Evolutionary conservation across 2,797 vertebrate genomes (phyloP).

Genomic region (Denticeps clupeoides): DNA sequence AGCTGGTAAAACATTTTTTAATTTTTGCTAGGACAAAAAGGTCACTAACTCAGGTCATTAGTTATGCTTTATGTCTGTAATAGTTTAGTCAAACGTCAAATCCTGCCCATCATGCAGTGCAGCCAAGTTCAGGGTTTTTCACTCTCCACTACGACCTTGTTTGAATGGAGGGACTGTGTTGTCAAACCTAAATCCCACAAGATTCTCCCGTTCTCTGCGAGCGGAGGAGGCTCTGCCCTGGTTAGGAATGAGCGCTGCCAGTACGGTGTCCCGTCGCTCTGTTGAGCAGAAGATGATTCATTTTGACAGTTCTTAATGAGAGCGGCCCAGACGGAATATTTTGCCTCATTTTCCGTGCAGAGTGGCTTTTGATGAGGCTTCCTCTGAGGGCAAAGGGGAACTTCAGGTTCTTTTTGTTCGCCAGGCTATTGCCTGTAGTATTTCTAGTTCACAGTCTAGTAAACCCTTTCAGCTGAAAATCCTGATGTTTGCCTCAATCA

Average conservation of each 20-base stretch:
- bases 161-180: constrained; percentile 5
- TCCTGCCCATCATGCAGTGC: constrained; percentile 2
- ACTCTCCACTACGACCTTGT: background rate
- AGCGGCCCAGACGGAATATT: constrained; percentile 39
- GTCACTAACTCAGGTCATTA: too few relatives aligned
- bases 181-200: constrained; percentile 4
- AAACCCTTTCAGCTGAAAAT: constrained; percentile 57
- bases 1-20: background rate
- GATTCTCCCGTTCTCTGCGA: background rate
- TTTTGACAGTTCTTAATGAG: constrained; percentile 46
- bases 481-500: constrained; percentile 63
- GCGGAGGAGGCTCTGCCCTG: too few relatives aligned
- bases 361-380: background rate
- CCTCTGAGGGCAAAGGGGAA: constrained; percentile 38
- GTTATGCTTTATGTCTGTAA: too few relatives aligned
- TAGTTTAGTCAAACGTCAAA: background rate
- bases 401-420: constrained; percentile 24
- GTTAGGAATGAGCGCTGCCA: too few relatives aligned
- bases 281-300: constrained; percentile 21
- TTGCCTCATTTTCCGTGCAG: constrained; percentile 41
- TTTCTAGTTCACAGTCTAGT: constrained; percentile 48
- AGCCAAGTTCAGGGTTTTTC: constrained; percentile 6
- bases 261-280: constrained; percentile 1
- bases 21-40: background rate
- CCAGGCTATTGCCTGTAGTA: constrained; percentile 26